Conservation (phyloP, 2,797 vertebrate species). For the Periophthalmus magnuspinnatus region DNA sequence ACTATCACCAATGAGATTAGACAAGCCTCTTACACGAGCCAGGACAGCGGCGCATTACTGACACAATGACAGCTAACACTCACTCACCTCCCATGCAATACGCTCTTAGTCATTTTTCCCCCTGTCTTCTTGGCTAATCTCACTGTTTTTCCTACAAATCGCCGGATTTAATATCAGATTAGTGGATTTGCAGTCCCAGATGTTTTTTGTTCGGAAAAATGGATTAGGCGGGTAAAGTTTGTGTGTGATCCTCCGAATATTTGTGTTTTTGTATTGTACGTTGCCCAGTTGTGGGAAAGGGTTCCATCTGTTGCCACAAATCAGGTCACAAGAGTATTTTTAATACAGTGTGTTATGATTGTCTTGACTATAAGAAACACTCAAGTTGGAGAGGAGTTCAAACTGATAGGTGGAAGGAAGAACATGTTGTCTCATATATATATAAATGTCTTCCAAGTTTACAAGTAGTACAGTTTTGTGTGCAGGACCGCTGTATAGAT, state of each 20-base stretch:
- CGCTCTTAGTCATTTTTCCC: slow-evolving; percentile 85
- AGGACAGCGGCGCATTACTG: slow-evolving; percentile 90
- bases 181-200: slow-evolving; percentile 96
- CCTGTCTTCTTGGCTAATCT: slow-evolving; percentile 95
- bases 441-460: too few relatives aligned
- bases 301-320: slow-evolving; percentile 64
- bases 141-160: slow-evolving; percentile 97
- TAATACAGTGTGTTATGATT: slow-evolving; percentile 32
- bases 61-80: slow-evolving; percentile 81
- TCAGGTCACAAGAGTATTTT: slow-evolving; percentile 29
- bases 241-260: slow-evolving; percentile 81
- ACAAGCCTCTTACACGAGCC: slow-evolving; percentile 95
- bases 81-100: slow-evolving; percentile 71
- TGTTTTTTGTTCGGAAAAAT: slow-evolving; percentile 99
- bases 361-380: slow-evolving; percentile 30
- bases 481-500: not conserved
- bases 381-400: slow-evolving; percentile 15
- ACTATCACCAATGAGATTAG: slow-evolving; percentile 95
- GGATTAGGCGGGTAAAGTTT: slow-evolving; percentile 96
- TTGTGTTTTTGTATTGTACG: slow-evolving; percentile 38
- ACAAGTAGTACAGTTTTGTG: too few relatives aligned
- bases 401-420: not conserved
- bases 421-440: too few relatives aligned
- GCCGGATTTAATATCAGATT: slow-evolving; percentile 99
- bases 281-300: slow-evolving; percentile 26